phyloP scores from a whole-genome alignment of 2,797 vertebrate species.

The Poliocrania exsul region DNA sequence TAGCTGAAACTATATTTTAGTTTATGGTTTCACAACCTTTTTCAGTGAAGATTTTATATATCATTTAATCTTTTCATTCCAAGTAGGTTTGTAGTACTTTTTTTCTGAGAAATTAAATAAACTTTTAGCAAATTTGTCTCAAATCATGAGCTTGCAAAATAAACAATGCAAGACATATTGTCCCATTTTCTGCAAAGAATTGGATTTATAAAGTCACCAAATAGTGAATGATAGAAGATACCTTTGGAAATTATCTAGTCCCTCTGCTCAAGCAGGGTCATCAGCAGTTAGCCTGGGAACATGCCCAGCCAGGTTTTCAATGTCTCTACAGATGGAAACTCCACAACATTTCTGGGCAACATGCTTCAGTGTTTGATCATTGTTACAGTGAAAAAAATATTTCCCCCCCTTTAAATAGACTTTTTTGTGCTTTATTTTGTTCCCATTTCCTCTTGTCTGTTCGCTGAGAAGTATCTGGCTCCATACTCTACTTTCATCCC shows the following conservation, averaged over 20 bases:
- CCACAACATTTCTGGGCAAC: not conserved
- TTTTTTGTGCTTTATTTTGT: not conserved
- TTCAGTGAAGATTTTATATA: not conserved
- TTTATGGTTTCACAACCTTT: not conserved
- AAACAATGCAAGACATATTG: not conserved
- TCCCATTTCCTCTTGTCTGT: not conserved
- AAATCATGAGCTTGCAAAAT: not conserved
- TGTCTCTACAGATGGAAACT: not conserved
- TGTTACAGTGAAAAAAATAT: not conserved
- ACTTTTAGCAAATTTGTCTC: not conserved
- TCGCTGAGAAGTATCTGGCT: not conserved
- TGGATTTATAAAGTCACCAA: not conserved
- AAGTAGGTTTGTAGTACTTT: rapidly evolving
- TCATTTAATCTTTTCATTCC: not conserved
- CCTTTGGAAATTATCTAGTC: not conserved
- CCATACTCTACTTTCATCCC: not conserved
- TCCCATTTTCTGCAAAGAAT: not conserved
- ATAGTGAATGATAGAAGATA: not conserved
- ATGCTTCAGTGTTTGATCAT: not conserved
- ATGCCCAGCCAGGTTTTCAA: not conserved
- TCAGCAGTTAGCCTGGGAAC: not conserved
- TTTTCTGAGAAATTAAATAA: not conserved
- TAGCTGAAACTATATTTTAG: not conserved
- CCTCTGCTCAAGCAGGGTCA: not conserved
- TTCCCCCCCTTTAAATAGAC: not conserved